Percentiles rank a stretch among this genome's conserved stretches.
These are phyloP conservation scores for Eristalinus sepulchralis DNA, from an alignment of 2,888 invertebrate species.

Conservation along the genomic window DNA sequence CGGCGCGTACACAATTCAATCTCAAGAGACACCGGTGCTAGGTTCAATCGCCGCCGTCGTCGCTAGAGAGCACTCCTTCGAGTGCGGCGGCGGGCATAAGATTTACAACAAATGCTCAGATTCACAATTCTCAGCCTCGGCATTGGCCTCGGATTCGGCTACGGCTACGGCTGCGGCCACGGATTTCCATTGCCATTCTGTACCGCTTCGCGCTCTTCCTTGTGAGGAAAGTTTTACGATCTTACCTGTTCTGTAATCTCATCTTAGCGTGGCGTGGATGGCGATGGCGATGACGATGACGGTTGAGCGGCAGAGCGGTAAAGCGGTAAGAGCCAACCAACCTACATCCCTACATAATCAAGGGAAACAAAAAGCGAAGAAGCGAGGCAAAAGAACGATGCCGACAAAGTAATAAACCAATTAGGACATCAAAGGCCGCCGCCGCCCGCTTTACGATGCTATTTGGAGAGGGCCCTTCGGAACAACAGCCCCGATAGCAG, in stretches of 20 bases:
- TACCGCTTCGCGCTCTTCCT: constrained; percentile 20
- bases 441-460: constrained; percentile 74
- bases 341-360: constrained; percentile 65
- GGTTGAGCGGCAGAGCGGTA: too few species aligned
- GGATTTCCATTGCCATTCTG: constrained; percentile 26
- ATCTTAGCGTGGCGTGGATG: constrained; percentile 45
- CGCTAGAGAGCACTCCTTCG: background rate
- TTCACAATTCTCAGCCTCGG: constrained; percentile 55
- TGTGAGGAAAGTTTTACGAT: constrained; percentile 68
- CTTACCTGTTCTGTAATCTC: constrained; percentile 71
- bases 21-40: constrained; percentile 44
- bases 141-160: constrained; percentile 46
- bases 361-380: constrained; percentile 66
- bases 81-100: constrained; percentile 49
- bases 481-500: constrained; percentile 43
- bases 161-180: constrained; percentile 12
- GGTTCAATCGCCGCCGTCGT: constrained; percentile 1
- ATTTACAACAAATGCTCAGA: constrained; percentile 64
- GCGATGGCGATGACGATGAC: background rate
- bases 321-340: constrained; percentile 56
- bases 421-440: constrained; percentile 79
- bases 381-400: constrained; percentile 76
- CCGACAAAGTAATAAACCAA: constrained; percentile 80
- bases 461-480: constrained; percentile 59
- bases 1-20: constrained; percentile 22